These are phyloP conservation scores for Conchocele bisecta DNA, from an alignment of 2,888 invertebrate genomes.

Conservation along the genomic window DNA sequence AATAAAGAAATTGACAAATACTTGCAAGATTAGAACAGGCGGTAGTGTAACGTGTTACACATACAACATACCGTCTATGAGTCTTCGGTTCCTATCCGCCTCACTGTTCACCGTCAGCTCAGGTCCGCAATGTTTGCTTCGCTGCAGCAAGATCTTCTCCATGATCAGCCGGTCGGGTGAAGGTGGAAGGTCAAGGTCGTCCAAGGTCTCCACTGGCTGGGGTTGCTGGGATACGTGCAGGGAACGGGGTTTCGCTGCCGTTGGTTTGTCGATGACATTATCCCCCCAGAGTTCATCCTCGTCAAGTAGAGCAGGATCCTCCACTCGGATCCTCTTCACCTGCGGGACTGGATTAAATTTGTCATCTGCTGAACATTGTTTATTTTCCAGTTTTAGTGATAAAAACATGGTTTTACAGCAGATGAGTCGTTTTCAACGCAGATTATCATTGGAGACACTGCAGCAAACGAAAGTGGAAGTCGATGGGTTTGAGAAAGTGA, in stretches of 20 bases:
- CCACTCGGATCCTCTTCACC: conserved; percentile 32
- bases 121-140: conserved; percentile 27
- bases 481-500: no score
- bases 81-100: conserved; percentile 3
- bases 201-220: neutral
- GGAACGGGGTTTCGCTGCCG: conserved; percentile 12
- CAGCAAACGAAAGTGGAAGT: no score
- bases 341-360: conserved; percentile 23
- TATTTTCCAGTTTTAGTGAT: no score
- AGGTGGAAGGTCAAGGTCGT: conserved; percentile 14
- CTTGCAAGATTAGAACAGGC: no score
- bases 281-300: conserved; percentile 48
- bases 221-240: no score
- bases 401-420: no score
- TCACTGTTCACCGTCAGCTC: conserved; percentile 37
- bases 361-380: no score
- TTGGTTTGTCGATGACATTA: conserved; percentile 8
- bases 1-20: no score
- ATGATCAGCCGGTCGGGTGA: conserved; percentile 46
- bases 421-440: no score
- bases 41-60: no score
- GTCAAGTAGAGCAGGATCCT: conserved; percentile 21
- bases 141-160: conserved; percentile 47
- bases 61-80: conserved; percentile 33
- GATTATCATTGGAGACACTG: no score